Evolutionary conservation across 2,888 invertebrate species (phyloP).

Genomic region (Hirtodrosophila cameraria): DNA sequence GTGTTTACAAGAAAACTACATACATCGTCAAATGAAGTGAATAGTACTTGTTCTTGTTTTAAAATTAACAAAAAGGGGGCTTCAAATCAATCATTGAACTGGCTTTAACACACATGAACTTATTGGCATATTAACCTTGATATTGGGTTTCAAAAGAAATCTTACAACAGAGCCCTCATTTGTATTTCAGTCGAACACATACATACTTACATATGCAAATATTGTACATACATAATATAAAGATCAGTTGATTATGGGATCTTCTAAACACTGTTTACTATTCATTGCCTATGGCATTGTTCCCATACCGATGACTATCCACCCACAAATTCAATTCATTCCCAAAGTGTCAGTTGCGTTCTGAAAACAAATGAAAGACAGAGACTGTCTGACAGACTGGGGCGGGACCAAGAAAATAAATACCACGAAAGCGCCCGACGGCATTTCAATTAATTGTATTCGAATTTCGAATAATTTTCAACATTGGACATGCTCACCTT

Average conservation of each 20-base stretch:
- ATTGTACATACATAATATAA: slow-evolving; percentile 1
- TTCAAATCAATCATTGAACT: no score
- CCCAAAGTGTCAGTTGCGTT: slow-evolving; percentile 27
- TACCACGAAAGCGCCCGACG: slow-evolving; percentile 44
- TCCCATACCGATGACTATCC: slow-evolving; percentile 16
- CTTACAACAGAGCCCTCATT: no score
- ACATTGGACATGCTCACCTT: slow-evolving; percentile 18
- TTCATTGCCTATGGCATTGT: slow-evolving; percentile 1
- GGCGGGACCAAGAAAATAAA: slow-evolving; percentile 21
- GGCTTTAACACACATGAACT: no score
- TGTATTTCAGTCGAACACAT: no score
- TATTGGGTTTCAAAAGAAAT: no score
- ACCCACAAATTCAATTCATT: slow-evolving; percentile 38
- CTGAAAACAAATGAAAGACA: slow-evolving; percentile 34
- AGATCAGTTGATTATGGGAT: slow-evolving; percentile 11
- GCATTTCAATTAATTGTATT: slow-evolving; percentile 61
- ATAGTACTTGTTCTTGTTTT: no score
- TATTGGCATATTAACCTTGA: no score
- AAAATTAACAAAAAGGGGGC: no score
- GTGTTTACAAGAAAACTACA: no score
- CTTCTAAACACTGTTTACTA: background rate
- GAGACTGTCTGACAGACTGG: background rate
- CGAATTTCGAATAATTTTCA: slow-evolving; percentile 17
- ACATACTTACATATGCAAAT: background rate
- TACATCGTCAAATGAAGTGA: no score